Evolutionary conservation across 2,888 invertebrate genomes (phyloP), one percentile per base, ranked within the genome.

Genomic region (Zaprionus obscuricornis): DNA sequence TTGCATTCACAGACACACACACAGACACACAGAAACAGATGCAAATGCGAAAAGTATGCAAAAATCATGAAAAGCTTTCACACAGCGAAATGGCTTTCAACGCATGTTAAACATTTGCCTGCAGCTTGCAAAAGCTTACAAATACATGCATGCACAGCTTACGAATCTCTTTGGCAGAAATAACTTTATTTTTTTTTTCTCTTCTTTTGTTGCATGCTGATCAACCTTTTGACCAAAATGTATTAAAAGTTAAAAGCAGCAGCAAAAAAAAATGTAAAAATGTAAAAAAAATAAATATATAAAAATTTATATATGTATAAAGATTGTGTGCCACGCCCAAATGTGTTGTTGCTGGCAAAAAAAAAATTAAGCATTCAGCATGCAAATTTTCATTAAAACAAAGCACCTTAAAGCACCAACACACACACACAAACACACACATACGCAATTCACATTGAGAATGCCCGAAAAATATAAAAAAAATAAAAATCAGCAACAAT

Each of bases 291-390:
- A 42, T 13, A n/a, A 27, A 7, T 13, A 49, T 24, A 49, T 18
- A 11, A 33, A 17, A 42, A 22, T 22, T 4, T 7, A 5, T 22
- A 7, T 22, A 7, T 5, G 7, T 22, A n/a, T n/a, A n/a, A n/a
- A n/a, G n/a, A n/a, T n/a, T 7, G 22, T 7, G 4, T 22, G 50
- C 36, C 77, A 49, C 74, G 59, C 74, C 74, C 59, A 33, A 50
- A 29, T 17, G 39, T 37, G 37, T 40, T 54, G 7, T 14, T 17
- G 60, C 54, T 55, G 46, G 52, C 49, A 56, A 68, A n/a, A n/a
- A n/a, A n/a, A n/a, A n/a, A 70, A 82, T 78, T 83, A 79, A 75
- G 76, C 58, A 83, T 85, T 85, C 83, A 59, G 73, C 79, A 78
- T 78, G 78, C 85, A 78, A 78, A 78, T 85, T 75, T 69, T 67